Evolutionary conservation across 2,113 vertebrate species (phyloP).

Genomic region (Chitala chitala): DNA sequence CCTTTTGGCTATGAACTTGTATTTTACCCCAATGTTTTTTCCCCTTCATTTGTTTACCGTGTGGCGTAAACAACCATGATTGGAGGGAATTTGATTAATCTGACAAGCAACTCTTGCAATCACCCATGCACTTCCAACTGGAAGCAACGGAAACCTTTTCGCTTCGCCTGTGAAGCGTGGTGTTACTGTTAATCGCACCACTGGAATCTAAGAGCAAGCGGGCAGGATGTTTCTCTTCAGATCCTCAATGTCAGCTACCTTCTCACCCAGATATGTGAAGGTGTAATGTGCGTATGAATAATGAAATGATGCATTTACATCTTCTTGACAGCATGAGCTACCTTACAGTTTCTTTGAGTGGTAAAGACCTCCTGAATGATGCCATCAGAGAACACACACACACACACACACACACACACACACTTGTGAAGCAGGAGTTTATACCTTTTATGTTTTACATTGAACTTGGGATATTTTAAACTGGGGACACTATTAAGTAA

Average conservation of each 20-base stretch:
- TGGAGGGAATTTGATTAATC: slow-evolving; percentile 58
- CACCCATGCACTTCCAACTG: slow-evolving; percentile 58
- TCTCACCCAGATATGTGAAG: too few relatives aligned
- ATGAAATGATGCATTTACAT: neutral
- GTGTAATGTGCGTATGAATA: neutral
- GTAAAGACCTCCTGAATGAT: too few relatives aligned
- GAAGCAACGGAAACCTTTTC: slow-evolving; percentile 50
- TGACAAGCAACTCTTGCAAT: slow-evolving; percentile 52
- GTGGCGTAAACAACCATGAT: neutral
- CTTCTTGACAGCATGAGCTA: too few relatives aligned
- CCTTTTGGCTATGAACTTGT: neutral
- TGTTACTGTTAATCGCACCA: slow-evolving; percentile 41
- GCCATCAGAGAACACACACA: too few relatives aligned
- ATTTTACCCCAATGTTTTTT: neutral
- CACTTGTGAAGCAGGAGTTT: too few relatives aligned
- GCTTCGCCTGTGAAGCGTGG: slow-evolving; percentile 32
- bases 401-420: too few relatives aligned
- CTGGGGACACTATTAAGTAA: too few relatives aligned
- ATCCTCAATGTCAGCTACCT: neutral
- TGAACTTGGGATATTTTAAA: too few relatives aligned
- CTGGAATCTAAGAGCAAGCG: neutral
- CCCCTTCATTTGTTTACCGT: slow-evolving; percentile 19
- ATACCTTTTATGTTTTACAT: too few relatives aligned
- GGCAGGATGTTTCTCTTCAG: too few relatives aligned
- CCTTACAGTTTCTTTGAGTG: too few relatives aligned